These are phyloP conservation scores for Oscheius myriophilus DNA, from an alignment of 2,888 invertebrate species.

Conservation along the genomic window DNA sequence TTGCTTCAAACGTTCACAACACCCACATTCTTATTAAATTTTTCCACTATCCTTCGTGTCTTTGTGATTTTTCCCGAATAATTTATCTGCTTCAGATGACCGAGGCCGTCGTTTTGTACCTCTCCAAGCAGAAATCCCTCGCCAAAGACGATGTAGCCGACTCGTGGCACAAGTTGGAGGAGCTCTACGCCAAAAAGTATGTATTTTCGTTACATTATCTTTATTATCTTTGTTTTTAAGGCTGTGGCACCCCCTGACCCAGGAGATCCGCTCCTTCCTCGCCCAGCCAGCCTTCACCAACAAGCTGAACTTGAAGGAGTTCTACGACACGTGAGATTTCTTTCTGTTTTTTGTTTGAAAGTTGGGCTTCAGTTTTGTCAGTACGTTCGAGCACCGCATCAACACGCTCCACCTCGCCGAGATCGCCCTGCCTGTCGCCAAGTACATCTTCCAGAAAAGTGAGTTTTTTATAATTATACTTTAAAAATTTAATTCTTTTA, in stretches of 20 bases:
- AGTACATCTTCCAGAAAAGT: conserved; percentile 58
- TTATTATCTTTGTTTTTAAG: conserved; percentile 42
- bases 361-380: conserved; percentile 80
- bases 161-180: conserved; percentile 59
- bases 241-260: conserved; percentile 68
- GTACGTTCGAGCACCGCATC: conserved; percentile 94
- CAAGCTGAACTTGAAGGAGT: conserved; percentile 66
- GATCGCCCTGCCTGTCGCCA: conserved; percentile 77
- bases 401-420: conserved; percentile 91
- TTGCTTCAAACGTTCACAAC: too few relatives aligned
- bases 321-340: conserved; percentile 78
- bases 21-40: too few relatives aligned
- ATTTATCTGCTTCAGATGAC: conserved; percentile 30
- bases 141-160: conserved; percentile 60
- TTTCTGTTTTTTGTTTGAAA: not conserved
- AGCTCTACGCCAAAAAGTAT: conserved; percentile 64
- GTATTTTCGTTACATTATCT: conserved; percentile 20
- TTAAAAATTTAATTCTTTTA: conserved; percentile 64
- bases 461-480: not conserved
- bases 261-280: conserved; percentile 47
- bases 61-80: not conserved
- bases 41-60: too few relatives aligned
- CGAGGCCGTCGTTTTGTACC: conserved; percentile 62
- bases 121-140: conserved; percentile 54
- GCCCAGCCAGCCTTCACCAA: conserved; percentile 46